These are phyloP conservation scores for Onychorhynchus coronatus DNA, from an alignment of 2,113 vertebrate genomes.

Conservation along the genomic window DNA sequence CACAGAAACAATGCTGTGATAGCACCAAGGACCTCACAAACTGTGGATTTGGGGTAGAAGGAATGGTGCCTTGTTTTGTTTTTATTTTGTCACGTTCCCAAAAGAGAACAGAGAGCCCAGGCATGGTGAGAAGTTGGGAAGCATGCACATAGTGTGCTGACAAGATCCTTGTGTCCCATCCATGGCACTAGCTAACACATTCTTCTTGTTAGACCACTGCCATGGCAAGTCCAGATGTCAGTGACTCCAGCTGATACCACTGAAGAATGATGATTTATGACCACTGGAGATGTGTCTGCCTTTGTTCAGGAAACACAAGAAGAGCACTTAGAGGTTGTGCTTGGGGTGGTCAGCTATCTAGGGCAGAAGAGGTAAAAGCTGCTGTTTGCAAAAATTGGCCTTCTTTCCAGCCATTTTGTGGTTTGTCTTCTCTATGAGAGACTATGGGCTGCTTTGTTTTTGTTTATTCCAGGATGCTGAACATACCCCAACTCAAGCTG, in stretches of 20 bases:
- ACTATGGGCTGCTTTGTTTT: not conserved
- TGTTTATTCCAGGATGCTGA: not conserved
- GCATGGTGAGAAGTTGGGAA: not conserved
- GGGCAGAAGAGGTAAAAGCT: conserved; percentile 8
- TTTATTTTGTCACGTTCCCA: not conserved
- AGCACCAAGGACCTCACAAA: not conserved
- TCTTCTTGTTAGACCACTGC: not conserved
- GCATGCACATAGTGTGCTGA: not conserved
- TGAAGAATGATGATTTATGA: not conserved
- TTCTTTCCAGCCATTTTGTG: not conserved
- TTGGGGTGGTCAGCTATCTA: not conserved
- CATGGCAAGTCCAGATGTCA: not conserved
- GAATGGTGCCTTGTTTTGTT: not conserved
- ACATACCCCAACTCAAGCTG: not conserved
- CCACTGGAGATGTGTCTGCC: not conserved
- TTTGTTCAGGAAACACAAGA: not conserved
- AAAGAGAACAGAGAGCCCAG: not conserved
- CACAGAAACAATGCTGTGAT: not conserved
- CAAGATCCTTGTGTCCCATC: not conserved
- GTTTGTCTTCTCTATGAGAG: not conserved
- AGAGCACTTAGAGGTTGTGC: not conserved
- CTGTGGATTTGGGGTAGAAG: not conserved
- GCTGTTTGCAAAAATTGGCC: not conserved
- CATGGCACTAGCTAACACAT: not conserved
- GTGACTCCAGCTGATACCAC: not conserved